Evolutionary conservation across 2,113 vertebrate genomes (phyloP).

Genomic region (Lycaon pictus): DNA sequence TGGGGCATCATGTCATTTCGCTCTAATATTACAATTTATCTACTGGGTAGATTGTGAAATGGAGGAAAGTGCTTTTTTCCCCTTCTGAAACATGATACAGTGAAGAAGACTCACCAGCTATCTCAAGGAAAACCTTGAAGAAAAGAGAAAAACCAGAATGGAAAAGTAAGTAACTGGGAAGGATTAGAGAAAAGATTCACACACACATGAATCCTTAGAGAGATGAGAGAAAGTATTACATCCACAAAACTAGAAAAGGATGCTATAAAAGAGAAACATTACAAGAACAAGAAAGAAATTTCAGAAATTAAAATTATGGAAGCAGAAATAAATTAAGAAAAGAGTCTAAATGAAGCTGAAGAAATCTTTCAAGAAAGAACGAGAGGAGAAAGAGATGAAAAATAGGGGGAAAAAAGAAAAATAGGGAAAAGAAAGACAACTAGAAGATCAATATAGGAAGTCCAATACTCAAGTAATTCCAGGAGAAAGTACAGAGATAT

Average conservation of each 20-base stretch:
- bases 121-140: slow-evolving; percentile 30
- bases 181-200: not conserved
- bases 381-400: not conserved
- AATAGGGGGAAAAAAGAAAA: not conserved
- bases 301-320: slow-evolving; percentile 21
- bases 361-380: slow-evolving; percentile 10
- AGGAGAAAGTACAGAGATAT: not conserved
- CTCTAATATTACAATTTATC: not conserved
- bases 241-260: slow-evolving; percentile 27
- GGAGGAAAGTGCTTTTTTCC: not conserved
- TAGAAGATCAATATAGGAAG: not conserved
- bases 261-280: slow-evolving; percentile 1
- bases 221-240: not conserved
- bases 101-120: not conserved
- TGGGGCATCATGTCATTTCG: not conserved
- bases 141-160: not conserved
- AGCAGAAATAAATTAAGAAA: not conserved
- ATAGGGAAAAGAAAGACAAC: not conserved
- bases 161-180: slow-evolving; percentile 24
- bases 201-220: not conserved
- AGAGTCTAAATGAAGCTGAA: slow-evolving; percentile 24
- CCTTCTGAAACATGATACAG: not conserved
- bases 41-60: not conserved
- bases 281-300: slow-evolving; percentile 16
- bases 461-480: not conserved